Conservation (phyloP, 2,888 invertebrate genomes). For the Amphipyra berbera region DNA sequence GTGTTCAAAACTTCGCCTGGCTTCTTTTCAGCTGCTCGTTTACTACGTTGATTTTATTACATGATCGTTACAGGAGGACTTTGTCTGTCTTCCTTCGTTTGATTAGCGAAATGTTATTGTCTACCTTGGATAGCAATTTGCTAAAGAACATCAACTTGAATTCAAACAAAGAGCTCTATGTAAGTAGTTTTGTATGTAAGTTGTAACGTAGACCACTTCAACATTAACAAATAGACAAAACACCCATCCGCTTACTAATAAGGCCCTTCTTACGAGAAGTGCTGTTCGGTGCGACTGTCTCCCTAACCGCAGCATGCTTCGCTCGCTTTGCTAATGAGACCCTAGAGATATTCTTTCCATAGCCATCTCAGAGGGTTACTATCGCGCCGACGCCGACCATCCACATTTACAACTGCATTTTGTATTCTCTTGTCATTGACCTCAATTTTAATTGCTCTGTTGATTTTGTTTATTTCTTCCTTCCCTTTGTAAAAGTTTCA, state of each 20-base stretch:
- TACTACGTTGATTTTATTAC: conserved; percentile 54
- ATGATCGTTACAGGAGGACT: conserved; percentile 30
- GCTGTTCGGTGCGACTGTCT: conserved; percentile 60
- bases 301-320: conserved; percentile 67
- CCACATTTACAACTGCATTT: conserved; percentile 49
- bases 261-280: conserved; percentile 60
- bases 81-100: conserved; percentile 36
- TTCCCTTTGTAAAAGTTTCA: conserved; percentile 7
- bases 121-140: conserved; percentile 26
- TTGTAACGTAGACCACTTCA: conserved; percentile 31
- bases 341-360: conserved; percentile 68
- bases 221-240: conserved; percentile 51
- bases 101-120: conserved; percentile 34
- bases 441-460: conserved; percentile 57
- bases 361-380: conserved; percentile 57
- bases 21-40: conserved; percentile 40
- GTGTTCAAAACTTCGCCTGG: conserved; percentile 44
- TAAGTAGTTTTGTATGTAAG: conserved; percentile 18
- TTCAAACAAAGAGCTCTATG: conserved; percentile 16
- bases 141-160: conserved; percentile 16
- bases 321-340: conserved; percentile 75
- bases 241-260: conserved; percentile 62
- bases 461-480: conserved; percentile 32
- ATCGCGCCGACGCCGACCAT: conserved; percentile 43
- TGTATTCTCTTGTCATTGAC: conserved; percentile 56